Percentiles rank a stretch among this genome's conserved stretches.
Evolutionary conservation across 2,888 invertebrate genomes (phyloP).

Genomic region (Patella caerulea): DNA sequence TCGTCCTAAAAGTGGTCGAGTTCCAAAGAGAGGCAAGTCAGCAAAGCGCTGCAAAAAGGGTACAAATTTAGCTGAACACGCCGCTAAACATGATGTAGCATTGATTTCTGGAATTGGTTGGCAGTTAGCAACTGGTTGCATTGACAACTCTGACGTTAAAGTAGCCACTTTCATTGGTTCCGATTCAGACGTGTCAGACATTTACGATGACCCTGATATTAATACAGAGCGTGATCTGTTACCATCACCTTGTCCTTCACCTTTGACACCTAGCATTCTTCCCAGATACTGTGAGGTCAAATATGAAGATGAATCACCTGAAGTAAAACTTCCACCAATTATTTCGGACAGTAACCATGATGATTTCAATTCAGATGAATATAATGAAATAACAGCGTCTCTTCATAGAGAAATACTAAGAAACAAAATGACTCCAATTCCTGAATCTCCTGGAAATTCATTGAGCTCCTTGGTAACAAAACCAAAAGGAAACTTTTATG

Average conservation of each 20-base stretch:
- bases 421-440: constrained; percentile 56
- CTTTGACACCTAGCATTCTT: constrained; percentile 24
- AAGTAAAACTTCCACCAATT: constrained; percentile 13
- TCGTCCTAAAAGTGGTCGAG: constrained; percentile 56
- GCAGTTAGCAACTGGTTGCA: constrained; percentile 60
- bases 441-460: constrained; percentile 52
- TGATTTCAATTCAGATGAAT: constrained; percentile 20
- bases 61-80: constrained; percentile 41
- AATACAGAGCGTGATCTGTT: constrained; percentile 10
- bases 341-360: constrained; percentile 7
- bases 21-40: constrained; percentile 45
- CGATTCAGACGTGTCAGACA: constrained; percentile 47
- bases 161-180: constrained; percentile 45
- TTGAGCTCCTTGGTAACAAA: constrained; percentile 41
- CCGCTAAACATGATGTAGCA: constrained; percentile 54
- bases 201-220: background rate
- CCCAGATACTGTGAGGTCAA: constrained; percentile 2
- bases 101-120: constrained; percentile 65
- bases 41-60: constrained; percentile 45
- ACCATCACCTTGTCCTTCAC: constrained; percentile 18
- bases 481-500: constrained; percentile 34
- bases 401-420: constrained; percentile 46
- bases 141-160: constrained; percentile 55
- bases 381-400: constrained; percentile 26
- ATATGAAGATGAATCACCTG: constrained; percentile 1